phyloP scores from a whole-genome alignment of 2,888 invertebrate genomes.

The Eupithecia pulchellata region DNA sequence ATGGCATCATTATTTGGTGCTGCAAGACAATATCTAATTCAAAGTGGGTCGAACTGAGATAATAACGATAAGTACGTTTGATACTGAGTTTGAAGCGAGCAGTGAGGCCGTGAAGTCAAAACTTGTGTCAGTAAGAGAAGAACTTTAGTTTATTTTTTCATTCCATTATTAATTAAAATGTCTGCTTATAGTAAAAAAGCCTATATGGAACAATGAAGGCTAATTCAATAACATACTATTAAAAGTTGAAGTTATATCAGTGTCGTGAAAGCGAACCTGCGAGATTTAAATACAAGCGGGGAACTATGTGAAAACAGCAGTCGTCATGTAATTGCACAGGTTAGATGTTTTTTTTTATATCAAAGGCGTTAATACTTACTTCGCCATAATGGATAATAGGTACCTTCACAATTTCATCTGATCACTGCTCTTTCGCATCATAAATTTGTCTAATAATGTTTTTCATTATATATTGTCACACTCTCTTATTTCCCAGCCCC shows the following conservation, averaged over 20 bases:
- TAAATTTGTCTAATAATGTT: neutral
- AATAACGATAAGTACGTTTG: constrained; percentile 51
- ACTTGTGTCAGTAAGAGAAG: neutral
- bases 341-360: too few species aligned
- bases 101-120: constrained; percentile 13
- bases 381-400: too few species aligned
- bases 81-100: constrained; percentile 42
- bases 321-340: neutral
- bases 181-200: neutral
- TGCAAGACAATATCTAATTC: constrained; percentile 51
- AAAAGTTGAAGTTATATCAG: too few species aligned
- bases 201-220: neutral
- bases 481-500: constrained; percentile 15
- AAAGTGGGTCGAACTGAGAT: constrained; percentile 49
- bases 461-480: neutral
- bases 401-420: neutral
- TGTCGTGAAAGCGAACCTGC: neutral
- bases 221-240: too few species aligned
- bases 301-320: neutral
- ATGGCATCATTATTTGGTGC: too few species aligned
- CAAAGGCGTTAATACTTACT: too few species aligned
- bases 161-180: neutral
- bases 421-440: too few species aligned
- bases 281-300: neutral
- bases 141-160: neutral